These are phyloP conservation scores for Eudyptes chrysolophus DNA, from an alignment of 2,113 vertebrate genomes.

Conservation along the genomic window DNA sequence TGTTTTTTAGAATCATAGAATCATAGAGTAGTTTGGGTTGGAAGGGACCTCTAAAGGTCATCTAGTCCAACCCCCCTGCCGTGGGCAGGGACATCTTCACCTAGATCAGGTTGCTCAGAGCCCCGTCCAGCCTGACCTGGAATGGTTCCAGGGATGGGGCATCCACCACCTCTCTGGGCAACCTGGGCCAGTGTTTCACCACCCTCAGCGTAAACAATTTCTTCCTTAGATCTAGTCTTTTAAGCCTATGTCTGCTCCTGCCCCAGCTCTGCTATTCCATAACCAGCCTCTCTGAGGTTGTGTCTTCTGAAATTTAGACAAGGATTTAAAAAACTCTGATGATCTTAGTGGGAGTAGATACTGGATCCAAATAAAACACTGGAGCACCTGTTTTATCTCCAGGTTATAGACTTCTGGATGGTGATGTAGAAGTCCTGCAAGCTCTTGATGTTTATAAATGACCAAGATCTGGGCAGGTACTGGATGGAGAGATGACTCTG, in stretches of 20 bases:
- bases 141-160: background rate
- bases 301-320: background rate
- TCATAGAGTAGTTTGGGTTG: background rate
- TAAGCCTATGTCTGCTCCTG: background rate
- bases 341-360: background rate
- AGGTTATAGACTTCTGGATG: background rate
- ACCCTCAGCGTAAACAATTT: background rate
- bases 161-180: background rate
- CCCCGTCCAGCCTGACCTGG: rapidly evolving
- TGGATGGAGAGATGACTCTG: background rate
- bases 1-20: background rate
- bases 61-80: rapidly evolving
- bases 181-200: background rate
- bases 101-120: background rate
- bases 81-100: background rate
- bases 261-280: background rate
- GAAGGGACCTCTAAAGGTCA: background rate
- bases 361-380: background rate
- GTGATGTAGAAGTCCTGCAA: background rate
- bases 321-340: background rate
- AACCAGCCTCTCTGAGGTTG: background rate
- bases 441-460: background rate
- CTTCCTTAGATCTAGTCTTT: background rate
- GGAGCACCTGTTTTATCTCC: background rate
- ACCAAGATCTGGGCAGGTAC: background rate